These are phyloP conservation scores for Trissoscelio sp. DNA, from an alignment of 2,888 invertebrate species.

Conservation along the genomic window DNA sequence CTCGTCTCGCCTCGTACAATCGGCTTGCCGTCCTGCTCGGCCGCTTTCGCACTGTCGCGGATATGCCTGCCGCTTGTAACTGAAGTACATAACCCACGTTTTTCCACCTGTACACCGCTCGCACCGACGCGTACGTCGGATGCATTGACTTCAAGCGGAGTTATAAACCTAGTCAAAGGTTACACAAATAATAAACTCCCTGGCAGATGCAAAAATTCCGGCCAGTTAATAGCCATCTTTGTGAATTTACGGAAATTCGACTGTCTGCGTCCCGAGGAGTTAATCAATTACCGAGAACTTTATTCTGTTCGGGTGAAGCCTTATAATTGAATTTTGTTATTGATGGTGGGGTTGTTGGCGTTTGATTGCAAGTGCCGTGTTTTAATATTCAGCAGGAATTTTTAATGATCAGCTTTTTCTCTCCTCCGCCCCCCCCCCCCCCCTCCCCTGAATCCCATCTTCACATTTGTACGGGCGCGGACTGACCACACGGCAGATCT, in stretches of 20 bases:
- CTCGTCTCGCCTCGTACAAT: constrained; percentile 30
- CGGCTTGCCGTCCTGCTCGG: constrained; percentile 29
- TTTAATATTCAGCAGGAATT: constrained; percentile 14
- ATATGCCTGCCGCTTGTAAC: constrained; percentile 51
- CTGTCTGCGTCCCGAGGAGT: constrained; percentile 22
- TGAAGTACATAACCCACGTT: constrained; percentile 58
- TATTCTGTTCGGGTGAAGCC: background rate
- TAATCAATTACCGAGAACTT: constrained; percentile 26
- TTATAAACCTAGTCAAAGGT: constrained; percentile 59
- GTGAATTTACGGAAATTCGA: constrained; percentile 54
- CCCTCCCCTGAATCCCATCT: too few relatives aligned
- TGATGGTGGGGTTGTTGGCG: constrained; percentile 10
- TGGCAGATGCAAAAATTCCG: constrained; percentile 29
- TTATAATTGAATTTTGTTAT: constrained; percentile 42
- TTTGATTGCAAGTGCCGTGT: background rate
- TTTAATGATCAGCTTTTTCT: constrained; percentile 5
- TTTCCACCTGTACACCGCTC: constrained; percentile 56
- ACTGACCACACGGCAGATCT: too few relatives aligned
- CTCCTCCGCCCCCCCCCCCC: too few relatives aligned
- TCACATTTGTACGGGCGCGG: too few relatives aligned
- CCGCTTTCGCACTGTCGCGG: constrained; percentile 57
- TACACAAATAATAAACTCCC: constrained; percentile 63
- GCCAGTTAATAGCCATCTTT: constrained; percentile 47
- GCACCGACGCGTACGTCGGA: constrained; percentile 56
- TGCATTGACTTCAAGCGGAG: constrained; percentile 44